Evolutionary conservation across 2,113 vertebrate species (phyloP).

Genomic region (Vulpes vulpes): DNA sequence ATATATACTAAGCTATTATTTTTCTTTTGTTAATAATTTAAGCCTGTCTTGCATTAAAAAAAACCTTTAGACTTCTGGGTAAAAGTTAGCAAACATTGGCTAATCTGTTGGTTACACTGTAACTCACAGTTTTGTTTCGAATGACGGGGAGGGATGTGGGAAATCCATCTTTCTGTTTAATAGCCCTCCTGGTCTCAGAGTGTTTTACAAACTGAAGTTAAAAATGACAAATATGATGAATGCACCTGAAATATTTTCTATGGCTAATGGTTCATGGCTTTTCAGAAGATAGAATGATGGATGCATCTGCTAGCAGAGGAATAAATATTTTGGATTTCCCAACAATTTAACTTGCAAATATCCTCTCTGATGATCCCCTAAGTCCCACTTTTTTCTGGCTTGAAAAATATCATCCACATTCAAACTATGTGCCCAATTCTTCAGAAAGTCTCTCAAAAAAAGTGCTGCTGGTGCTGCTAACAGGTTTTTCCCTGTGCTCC

Average conservation of each 20-base stretch:
- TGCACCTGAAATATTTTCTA: constrained; percentile 2
- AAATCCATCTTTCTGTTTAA: background rate
- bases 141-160: background rate
- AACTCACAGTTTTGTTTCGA: constrained; percentile 61
- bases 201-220: constrained; percentile 38
- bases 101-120: constrained; percentile 82
- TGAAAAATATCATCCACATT: background rate
- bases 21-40: constrained; percentile 61
- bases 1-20: background rate
- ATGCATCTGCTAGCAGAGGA: background rate
- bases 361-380: background rate
- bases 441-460: background rate
- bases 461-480: background rate
- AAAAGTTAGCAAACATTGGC: constrained; percentile 82
- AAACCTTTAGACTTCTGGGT: constrained; percentile 84
- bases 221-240: constrained; percentile 4
- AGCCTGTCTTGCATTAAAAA: constrained; percentile 68
- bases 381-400: background rate
- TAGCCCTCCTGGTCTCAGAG: background rate
- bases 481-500: background rate
- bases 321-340: background rate
- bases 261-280: background rate
- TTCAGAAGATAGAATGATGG: background rate
- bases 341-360: background rate
- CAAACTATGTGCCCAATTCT: background rate